Percentiles rank a stretch among this genome's conserved stretches.
Conservation (phyloP, 2,888 invertebrate genomes). For the Xestia rhomboidea region DNA sequence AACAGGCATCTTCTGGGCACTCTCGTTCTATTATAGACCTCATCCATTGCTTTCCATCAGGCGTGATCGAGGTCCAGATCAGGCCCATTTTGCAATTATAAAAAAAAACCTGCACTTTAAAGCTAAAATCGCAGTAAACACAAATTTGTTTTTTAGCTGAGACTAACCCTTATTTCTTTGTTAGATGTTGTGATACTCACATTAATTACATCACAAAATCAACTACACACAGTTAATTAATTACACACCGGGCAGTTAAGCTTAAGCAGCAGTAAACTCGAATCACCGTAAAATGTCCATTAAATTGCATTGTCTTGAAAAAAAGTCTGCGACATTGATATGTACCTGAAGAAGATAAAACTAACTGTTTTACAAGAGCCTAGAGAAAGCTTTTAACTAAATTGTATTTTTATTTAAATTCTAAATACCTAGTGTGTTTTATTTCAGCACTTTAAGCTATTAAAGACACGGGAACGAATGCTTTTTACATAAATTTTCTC, state of each 20-base stretch:
- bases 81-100: too few relatives aligned
- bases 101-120: background rate
- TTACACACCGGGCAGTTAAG: background rate
- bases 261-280: slow-evolving; percentile 23
- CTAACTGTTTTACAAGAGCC: slow-evolving; percentile 41
- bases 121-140: background rate
- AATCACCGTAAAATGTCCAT: slow-evolving; percentile 12
- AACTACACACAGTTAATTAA: background rate
- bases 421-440: slow-evolving; percentile 68
- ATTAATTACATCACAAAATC: slow-evolving; percentile 12
- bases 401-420: slow-evolving; percentile 71
- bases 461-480: slow-evolving; percentile 64
- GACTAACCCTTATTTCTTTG: too few relatives aligned
- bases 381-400: slow-evolving; percentile 64
- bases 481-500: slow-evolving; percentile 64
- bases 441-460: slow-evolving; percentile 67
- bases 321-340: slow-evolving; percentile 42
- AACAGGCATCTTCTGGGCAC: too few relatives aligned
- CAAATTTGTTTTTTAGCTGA: too few relatives aligned
- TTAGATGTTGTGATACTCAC: background rate
- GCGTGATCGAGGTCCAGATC: too few relatives aligned
- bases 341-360: slow-evolving; percentile 54
- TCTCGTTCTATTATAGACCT: too few relatives aligned
- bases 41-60: too few relatives aligned
- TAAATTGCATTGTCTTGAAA: slow-evolving; percentile 23